These are phyloP conservation scores for Paratilapia polleni DNA, from an alignment of 2,113 vertebrate genomes.

Conservation along the genomic window DNA sequence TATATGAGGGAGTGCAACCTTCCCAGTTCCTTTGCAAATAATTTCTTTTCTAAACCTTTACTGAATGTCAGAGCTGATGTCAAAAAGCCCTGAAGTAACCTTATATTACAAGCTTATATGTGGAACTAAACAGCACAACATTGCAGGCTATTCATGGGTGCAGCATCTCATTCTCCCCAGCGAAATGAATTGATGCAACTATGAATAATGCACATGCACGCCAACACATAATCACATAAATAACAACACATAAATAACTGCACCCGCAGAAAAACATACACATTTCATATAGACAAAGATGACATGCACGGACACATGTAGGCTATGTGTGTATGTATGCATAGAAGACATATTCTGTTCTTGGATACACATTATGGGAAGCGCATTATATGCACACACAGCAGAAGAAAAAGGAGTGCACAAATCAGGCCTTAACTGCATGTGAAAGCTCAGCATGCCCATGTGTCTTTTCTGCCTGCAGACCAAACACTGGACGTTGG, in stretches of 20 bases:
- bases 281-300: not conserved
- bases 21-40: not conserved
- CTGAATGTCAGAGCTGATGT: constrained; percentile 12
- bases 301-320: not conserved
- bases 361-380: not conserved
- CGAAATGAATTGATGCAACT: constrained; percentile 28
- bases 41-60: not conserved
- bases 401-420: not conserved
- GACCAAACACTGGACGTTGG: constrained; percentile 46
- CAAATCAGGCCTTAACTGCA: constrained; percentile 47
- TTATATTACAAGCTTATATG: not conserved
- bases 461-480: constrained; percentile 60
- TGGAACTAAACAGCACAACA: constrained; percentile 11
- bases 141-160: not conserved
- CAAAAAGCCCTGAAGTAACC: not conserved
- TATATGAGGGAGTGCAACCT: not conserved
- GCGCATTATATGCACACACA: not conserved
- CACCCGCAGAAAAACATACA: not conserved
- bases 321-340: not conserved
- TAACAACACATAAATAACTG: not conserved
- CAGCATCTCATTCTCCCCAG: constrained; percentile 30
- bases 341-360: not conserved
- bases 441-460: constrained; percentile 66
- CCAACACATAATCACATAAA: not conserved
- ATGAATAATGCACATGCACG: constrained; percentile 29